phyloP scores from a whole-genome alignment of 2,797 vertebrate species.

The Miichthys miiuy region DNA sequence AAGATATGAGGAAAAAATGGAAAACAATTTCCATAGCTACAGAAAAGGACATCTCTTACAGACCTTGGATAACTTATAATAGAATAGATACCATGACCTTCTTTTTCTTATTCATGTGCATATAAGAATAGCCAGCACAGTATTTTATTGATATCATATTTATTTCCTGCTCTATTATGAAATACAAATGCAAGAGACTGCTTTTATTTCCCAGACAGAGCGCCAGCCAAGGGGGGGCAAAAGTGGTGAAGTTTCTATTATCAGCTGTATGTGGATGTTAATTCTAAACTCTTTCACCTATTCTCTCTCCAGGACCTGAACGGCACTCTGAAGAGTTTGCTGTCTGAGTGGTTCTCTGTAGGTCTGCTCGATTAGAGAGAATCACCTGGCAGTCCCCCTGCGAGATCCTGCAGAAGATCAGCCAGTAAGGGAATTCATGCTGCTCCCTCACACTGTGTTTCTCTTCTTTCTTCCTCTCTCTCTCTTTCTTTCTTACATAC shows the following conservation, averaged over 20 bases:
- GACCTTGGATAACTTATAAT: neutral
- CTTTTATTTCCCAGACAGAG: neutral
- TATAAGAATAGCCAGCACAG: neutral
- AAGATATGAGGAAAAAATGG: neutral
- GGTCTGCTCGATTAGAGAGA: constrained; percentile 94
- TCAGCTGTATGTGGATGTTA: constrained; percentile 9
- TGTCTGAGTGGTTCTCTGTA: constrained; percentile 96
- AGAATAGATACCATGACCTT: neutral
- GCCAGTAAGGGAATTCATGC: constrained; percentile 88
- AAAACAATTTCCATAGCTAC: neutral
- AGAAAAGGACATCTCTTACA: constrained; percentile 7
- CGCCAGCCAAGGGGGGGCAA: neutral
- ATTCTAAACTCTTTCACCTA: constrained; percentile 18
- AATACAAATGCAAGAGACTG: neutral
- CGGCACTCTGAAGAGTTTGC: constrained; percentile 90
- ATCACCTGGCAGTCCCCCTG: constrained; percentile 98
- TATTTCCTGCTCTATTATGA: neutral
- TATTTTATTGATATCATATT: constrained; percentile 5
- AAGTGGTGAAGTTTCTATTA: constrained; percentile 25
- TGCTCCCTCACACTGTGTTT: neutral
- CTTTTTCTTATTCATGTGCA: neutral
- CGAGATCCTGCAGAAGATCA: constrained; percentile 97
- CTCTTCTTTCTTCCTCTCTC: neutral
- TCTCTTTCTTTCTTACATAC: neutral
- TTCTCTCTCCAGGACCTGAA: constrained; percentile 89